Evolutionary conservation across 2,888 invertebrate species (phyloP), one percentile per base, ranked within the genome.

Genomic region (Ommatoiulus sabulosus): DNA sequence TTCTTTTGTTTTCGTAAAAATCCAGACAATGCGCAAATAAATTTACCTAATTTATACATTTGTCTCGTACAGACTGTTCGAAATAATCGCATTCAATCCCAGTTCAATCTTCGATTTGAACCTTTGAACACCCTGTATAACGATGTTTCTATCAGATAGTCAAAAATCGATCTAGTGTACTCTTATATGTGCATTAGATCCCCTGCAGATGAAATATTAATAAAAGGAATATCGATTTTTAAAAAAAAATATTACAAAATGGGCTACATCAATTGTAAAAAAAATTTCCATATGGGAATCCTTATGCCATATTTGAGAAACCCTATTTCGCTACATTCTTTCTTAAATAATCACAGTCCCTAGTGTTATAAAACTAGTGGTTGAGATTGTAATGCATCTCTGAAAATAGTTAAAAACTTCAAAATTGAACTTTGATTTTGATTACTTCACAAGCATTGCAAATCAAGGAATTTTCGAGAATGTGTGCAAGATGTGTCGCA

Each of bases 161-260:
- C 63, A 63, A 17, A 0, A 0, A 63, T 63, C 63, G 63, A 63
- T 63, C 63, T 63, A 7, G 20, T 20, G 63, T 20, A n/a, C 63
- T 63, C 6, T 63, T 20, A 8, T 63, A 20, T 63, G 63, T 63
- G 63, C 20, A 20, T 20, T 7, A 63, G 17, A 63, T 20, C 7
- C 8, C 63, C 63, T 20, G 63, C n/a, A 63, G 63, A 63, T 63
- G 63, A n/a, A 63, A 63, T 63, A 63, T 63, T 63, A 63, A 63
- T 63, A 63, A 63, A 63, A 63, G 63, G 20, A 63, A 63, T 63
- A 63, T 63, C 63, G 63, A 63, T 63, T 63, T 52, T 63, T 63
- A 20, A 63, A 63, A 63, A 63, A 63, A 63, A 20, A 20, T 63
- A 63, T 63, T 35, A 35, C 35, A 63, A 63, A 63, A 63, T 63